These are phyloP conservation scores for Pseudorasbora parva DNA, from an alignment of 2,113 vertebrate species.

Conservation along the genomic window DNA sequence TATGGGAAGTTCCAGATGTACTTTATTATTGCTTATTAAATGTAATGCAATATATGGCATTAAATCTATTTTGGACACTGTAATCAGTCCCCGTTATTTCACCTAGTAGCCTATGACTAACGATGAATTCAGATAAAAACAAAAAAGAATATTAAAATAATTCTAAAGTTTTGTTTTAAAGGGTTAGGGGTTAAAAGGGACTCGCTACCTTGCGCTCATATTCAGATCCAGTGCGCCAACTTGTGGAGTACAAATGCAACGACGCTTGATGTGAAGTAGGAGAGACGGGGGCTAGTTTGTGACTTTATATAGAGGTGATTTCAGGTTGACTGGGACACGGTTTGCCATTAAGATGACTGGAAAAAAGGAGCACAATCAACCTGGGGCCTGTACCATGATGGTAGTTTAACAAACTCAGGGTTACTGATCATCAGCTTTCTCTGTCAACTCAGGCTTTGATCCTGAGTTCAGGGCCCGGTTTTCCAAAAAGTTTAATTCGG, in stretches of 20 bases:
- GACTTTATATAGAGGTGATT: neutral
- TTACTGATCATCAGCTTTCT: no score
- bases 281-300: neutral
- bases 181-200: neutral
- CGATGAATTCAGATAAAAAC: neutral
- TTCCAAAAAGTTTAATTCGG: no score
- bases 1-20: neutral
- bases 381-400: no score
- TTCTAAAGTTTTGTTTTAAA: no score
- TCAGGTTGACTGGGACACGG: no score
- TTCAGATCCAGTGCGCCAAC: conserved; percentile 52
- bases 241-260: conserved; percentile 41
- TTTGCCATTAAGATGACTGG: no score
- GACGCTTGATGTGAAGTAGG: neutral
- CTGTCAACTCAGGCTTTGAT: no score
- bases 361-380: no score
- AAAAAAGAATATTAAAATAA: neutral
- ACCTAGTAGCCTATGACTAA: neutral
- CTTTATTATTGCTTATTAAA: neutral
- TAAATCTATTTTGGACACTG: neutral
- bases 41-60: neutral
- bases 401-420: no score
- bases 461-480: no score
- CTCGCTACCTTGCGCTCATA: neutral
- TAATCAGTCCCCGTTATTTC: neutral